Evolutionary conservation across 2,113 vertebrate species (phyloP).

Genomic region (Gallinago undulata): DNA sequence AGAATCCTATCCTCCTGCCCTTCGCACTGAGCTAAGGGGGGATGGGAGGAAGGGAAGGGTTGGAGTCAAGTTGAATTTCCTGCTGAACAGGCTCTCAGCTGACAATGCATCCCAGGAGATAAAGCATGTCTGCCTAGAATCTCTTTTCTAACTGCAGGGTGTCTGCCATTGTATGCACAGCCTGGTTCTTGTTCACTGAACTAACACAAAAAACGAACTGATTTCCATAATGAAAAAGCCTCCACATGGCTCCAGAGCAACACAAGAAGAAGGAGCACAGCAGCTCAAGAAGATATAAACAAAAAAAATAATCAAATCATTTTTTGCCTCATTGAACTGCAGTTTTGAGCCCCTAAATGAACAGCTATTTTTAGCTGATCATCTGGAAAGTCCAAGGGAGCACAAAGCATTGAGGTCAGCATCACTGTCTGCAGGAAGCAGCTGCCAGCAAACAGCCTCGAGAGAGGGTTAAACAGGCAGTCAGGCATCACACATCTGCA

Average conservation of each 20-base stretch:
- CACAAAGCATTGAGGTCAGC: background rate
- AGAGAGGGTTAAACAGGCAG: background rate
- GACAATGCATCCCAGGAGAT: background rate
- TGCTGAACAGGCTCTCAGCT: background rate
- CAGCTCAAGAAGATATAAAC: background rate
- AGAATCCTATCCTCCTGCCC: constrained; percentile 12
- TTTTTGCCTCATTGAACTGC: background rate
- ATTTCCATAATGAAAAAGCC: constrained; percentile 3
- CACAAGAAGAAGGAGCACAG: background rate
- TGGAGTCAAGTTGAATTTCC: background rate
- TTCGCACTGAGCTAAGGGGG: background rate
- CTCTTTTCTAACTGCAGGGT: background rate
- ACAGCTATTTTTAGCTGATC: background rate
- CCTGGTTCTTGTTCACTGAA: constrained; percentile 23
- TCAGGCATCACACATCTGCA: constrained; percentile 33
- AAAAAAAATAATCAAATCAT: background rate
- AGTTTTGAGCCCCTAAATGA: background rate
- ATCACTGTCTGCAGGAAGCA: background rate
- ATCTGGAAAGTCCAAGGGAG: background rate
- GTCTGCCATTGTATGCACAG: background rate
- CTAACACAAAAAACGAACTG: background rate
- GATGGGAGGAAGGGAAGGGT: background rate
- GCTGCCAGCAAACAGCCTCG: background rate
- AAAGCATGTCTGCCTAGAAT: background rate
- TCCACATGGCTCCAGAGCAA: background rate